These are phyloP conservation scores for Melanchra persicariae DNA, from an alignment of 2,888 invertebrate genomes.

Conservation along the genomic window DNA sequence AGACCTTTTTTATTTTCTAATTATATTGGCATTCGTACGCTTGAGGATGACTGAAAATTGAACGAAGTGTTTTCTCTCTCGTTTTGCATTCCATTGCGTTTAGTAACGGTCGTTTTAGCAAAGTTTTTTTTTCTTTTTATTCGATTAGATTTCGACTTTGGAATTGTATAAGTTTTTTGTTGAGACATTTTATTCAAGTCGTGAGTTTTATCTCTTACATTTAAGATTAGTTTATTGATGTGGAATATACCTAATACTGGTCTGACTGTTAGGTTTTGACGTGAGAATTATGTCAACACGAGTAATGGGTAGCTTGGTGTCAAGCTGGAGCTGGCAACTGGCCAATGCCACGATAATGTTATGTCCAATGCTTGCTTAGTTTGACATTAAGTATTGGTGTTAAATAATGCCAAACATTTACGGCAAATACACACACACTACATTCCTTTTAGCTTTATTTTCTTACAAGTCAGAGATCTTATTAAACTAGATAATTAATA, in stretches of 20 bases:
- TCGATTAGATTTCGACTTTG: conserved; percentile 41
- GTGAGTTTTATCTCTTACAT: conserved; percentile 6
- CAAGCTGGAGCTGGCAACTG: conserved; percentile 15
- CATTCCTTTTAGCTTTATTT: conserved; percentile 3
- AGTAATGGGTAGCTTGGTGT: conserved; percentile 15
- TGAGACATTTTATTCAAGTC: conserved; percentile 8
- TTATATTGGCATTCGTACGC: conserved; percentile 58
- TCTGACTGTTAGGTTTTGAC: conserved; percentile 5
- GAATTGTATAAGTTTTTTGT: conserved; percentile 37
- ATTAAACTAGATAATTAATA: neutral
- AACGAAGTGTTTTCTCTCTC: conserved; percentile 56
- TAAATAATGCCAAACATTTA: conserved; percentile 29
- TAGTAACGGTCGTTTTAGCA: conserved; percentile 48
- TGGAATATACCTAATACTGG: conserved; percentile 17
- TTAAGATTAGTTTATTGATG: conserved; percentile 12
- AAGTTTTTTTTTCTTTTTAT: conserved; percentile 19
- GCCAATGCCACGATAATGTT: too few species aligned
- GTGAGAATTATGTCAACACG: conserved; percentile 35
- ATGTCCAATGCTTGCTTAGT: conserved; percentile 33
- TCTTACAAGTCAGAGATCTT: neutral
- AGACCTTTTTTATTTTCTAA: conserved; percentile 58
- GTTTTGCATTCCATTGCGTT: conserved; percentile 59
- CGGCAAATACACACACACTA: conserved; percentile 19
- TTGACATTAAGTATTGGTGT: conserved; percentile 41
- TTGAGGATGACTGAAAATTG: conserved; percentile 55